phyloP scores from a whole-genome alignment of 2,797 vertebrate genomes.

The Ispidina lecontei region DNA sequence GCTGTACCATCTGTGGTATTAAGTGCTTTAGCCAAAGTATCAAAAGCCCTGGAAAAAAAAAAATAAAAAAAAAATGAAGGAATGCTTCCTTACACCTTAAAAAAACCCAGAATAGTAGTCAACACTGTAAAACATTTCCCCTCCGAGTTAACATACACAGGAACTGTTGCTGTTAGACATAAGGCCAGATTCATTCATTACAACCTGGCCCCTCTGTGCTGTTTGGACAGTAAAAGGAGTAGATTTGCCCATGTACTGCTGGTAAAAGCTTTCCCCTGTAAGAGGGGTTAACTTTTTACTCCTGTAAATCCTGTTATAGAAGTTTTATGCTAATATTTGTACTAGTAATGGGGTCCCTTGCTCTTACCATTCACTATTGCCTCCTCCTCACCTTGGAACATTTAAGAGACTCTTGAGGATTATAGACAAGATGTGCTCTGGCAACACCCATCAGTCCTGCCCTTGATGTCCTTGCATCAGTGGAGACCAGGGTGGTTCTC shows the following conservation, averaged over 20 bases:
- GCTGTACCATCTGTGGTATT: constrained; percentile 85
- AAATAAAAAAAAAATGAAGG: neutral
- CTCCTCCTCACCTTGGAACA: neutral
- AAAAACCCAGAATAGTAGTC: neutral
- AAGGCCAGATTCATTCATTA: neutral
- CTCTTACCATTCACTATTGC: neutral
- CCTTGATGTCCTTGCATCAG: neutral
- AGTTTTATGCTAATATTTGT: neutral
- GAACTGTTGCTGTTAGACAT: neutral
- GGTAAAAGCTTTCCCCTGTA: neutral
- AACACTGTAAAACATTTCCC: neutral
- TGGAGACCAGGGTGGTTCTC: neutral
- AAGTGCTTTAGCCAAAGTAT: constrained; percentile 98
- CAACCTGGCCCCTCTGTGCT: neutral
- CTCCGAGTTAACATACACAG: neutral
- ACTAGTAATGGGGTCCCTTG: neutral
- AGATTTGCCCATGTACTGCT: neutral
- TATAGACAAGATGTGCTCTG: neutral
- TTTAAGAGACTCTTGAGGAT: neutral
- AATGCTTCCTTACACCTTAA: neutral
- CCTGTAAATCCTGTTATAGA: neutral
- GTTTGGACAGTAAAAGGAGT: neutral
- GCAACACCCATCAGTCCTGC: neutral
- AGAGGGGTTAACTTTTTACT: neutral
- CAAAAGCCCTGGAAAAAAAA: constrained; percentile 89